Evolutionary conservation across 2,797 vertebrate genomes (phyloP), one percentile per base, ranked within the genome.

Genomic region (Lemur catta): DNA sequence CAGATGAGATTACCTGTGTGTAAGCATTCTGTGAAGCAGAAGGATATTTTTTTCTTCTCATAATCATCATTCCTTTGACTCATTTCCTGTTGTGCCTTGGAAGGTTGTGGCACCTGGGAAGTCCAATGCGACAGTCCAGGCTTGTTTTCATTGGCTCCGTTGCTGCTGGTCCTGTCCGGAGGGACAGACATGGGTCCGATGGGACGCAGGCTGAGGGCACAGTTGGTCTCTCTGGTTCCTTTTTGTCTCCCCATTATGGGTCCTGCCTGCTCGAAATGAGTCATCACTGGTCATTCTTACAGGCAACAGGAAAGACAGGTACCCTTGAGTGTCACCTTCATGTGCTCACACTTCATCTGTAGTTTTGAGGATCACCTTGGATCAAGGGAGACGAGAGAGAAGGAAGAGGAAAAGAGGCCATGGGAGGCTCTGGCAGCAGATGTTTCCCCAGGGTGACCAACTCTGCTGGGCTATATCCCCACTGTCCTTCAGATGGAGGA

Each of bases 401-500:
- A 15, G 0, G 0, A 0, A 4, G 15, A 41, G 35, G 33, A 35
- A 69, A 75, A 67, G 65, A 89, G 65, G 46, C 78, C 28, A 28
- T 4, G 67, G 76, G 67, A 55, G 63, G 74, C 24, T 33, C 59
- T 11, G 26, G 55, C 0, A 10, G 57, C 93, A 69, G 46, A 0
- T 1, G 0, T 61, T 94, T 85, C 61, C 17, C 22, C 2, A 61
- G 30, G 80, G 71, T 41, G 67, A 89, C 67, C 94, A 2, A 13
- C 59, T 95, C 87, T 76, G 67, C 59, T 46, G 35, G 75, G 57
- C n/a, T 41, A 46, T 30, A 0, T 76, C 7, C 46, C 80, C 89
- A 84, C 74, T 78, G 87, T 65, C 79, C 85, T 96, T 98, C 84
- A 90, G 50, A 69, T 86, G 84, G 87, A 97, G 96, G 96, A 97